Evolutionary conservation across 2,888 invertebrate genomes (phyloP).

Genomic region (Neoitamus cyanurus): DNA sequence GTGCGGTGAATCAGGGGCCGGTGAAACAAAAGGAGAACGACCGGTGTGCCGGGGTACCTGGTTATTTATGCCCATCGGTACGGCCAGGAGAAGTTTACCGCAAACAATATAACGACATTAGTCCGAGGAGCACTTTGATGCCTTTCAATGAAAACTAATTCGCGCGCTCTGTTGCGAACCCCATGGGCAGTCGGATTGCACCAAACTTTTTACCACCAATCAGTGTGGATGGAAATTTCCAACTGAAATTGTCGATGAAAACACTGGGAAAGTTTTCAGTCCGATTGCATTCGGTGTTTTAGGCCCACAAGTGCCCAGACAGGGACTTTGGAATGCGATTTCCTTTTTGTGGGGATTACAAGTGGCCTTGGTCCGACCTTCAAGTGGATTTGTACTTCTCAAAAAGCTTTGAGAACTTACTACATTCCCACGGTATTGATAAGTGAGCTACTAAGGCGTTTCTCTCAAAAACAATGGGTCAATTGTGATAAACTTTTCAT

Average conservation of each 20-base stretch:
- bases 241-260: neutral
- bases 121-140: neutral
- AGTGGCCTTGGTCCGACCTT: too few relatives aligned
- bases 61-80: neutral
- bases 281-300: neutral
- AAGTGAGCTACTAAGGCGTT: too few relatives aligned
- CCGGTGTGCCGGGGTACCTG: neutral
- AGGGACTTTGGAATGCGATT: too few relatives aligned
- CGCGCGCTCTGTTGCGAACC: neutral
- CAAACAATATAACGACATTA: neutral
- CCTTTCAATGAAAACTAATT: neutral
- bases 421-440: too few relatives aligned
- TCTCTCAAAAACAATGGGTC: too few relatives aligned
- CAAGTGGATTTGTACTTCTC: too few relatives aligned
- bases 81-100: neutral
- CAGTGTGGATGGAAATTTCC: neutral
- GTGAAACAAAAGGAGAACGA: neutral
- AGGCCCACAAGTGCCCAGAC: neutral
- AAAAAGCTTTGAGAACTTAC: too few relatives aligned
- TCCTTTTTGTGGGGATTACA: too few relatives aligned
- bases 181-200: neutral
- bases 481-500: too few relatives aligned
- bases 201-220: neutral
- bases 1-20: neutral
- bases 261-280: neutral